phyloP scores from a whole-genome alignment of 2,113 vertebrate species.

The Ctenodactylus gundi region DNA sequence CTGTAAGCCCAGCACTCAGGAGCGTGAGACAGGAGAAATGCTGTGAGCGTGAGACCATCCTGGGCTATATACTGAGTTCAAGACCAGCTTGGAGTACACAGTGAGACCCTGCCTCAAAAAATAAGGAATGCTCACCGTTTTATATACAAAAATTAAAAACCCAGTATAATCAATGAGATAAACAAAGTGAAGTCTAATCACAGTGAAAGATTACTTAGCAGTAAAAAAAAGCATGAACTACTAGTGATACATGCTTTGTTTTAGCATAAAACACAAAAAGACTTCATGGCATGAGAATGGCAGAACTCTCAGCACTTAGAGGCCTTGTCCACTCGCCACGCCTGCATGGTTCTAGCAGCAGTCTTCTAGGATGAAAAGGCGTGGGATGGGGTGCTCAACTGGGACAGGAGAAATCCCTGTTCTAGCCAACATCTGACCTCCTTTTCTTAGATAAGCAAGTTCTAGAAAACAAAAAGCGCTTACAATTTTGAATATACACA shows the following conservation, averaged over 20 bases:
- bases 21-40: too few relatives aligned
- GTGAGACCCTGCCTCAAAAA: too few relatives aligned
- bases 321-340: neutral
- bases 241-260: neutral
- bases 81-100: too few relatives aligned
- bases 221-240: constrained; percentile 8
- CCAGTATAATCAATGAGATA: neutral
- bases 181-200: neutral
- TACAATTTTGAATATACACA: neutral
- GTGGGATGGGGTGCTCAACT: neutral
- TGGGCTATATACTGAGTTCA: too few relatives aligned
- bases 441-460: neutral
- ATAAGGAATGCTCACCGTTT: too few relatives aligned
- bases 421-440: neutral
- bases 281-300: neutral
- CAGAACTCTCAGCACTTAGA: neutral
- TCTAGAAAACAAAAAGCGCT: constrained; percentile 31
- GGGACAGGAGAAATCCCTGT: neutral
- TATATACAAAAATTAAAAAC: neutral
- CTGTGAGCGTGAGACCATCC: too few relatives aligned
- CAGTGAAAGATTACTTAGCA: neutral
- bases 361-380: too few relatives aligned
- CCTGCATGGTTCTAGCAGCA: neutral
- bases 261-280: constrained; percentile 8
- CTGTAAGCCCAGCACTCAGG: too few relatives aligned